A percentile compares a stretch with the other conserved stretches of the same genome.
Evolutionary conservation across 2,113 vertebrate species (phyloP).

Genomic region (Erythrocercus mccallii): DNA sequence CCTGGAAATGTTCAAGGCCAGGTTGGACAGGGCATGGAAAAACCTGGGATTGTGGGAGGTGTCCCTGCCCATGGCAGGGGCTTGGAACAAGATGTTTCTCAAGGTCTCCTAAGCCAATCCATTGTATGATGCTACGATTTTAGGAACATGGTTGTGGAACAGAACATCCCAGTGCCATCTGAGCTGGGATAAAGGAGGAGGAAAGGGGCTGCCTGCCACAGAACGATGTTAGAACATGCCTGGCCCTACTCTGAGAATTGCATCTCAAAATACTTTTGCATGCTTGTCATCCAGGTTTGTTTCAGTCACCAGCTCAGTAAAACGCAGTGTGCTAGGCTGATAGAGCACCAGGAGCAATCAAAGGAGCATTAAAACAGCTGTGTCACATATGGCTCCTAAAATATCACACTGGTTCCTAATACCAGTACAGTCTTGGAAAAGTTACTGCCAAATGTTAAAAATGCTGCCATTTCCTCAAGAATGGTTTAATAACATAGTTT

Average conservation of each 20-base stretch:
- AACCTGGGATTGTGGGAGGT: neutral
- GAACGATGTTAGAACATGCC: rapidly evolving
- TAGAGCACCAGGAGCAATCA: neutral
- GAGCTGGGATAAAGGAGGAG: neutral
- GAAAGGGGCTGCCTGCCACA: no score
- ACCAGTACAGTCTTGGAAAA: neutral
- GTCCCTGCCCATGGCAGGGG: neutral
- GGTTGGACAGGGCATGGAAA: neutral
- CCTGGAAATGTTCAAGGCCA: neutral
- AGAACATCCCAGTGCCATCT: neutral
- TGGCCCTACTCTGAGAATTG: no score
- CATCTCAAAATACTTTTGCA: neutral
- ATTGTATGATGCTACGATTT: neutral
- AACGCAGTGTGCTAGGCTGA: neutral
- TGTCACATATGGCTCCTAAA: neutral
- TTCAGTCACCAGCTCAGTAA: neutral
- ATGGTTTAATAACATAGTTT: neutral
- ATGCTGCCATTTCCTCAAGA: neutral
- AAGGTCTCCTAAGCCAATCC: neutral
- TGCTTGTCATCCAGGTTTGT: neutral
- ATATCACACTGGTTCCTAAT: neutral
- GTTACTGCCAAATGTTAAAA: neutral
- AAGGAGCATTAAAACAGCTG: neutral
- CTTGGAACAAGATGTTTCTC: neutral
- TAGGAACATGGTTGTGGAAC: neutral